These are phyloP conservation scores for Brachylomia viminalis DNA, from an alignment of 2,888 invertebrate species.

Conservation along the genomic window DNA sequence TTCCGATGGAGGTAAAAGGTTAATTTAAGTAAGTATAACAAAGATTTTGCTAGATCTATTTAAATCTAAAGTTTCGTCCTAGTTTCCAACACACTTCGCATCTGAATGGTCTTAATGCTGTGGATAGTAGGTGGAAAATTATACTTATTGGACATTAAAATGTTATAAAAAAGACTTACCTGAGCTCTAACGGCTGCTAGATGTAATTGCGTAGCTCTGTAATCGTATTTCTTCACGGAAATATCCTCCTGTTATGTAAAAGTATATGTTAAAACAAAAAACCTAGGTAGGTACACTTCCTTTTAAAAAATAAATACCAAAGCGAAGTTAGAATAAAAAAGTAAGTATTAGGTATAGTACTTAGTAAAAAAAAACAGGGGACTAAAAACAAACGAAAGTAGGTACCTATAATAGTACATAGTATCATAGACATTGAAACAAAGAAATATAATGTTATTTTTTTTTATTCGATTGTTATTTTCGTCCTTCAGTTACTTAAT, in stretches of 20 bases:
- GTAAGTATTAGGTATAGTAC: background rate
- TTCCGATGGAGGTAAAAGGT: background rate
- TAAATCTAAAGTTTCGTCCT: background rate
- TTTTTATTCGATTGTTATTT: background rate
- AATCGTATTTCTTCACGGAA: slow-evolving; percentile 97
- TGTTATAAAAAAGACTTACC: slow-evolving; percentile 90
- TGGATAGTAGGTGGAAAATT: background rate
- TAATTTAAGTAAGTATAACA: background rate
- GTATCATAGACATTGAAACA: background rate
- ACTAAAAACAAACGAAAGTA: background rate
- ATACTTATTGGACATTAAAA: background rate
- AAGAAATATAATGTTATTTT: background rate
- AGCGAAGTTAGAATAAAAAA: background rate
- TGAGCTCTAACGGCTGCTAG: slow-evolving; percentile 97
- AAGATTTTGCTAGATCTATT: background rate
- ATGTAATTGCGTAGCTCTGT: slow-evolving; percentile 97
- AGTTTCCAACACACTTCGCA: slow-evolving; percentile 13
- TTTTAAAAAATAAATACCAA: background rate
- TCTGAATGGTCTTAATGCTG: no score
- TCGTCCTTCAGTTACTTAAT: background rate
- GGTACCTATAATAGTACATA: no score
- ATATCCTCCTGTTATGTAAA: slow-evolving; percentile 94
- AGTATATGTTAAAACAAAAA: slow-evolving; percentile 11
- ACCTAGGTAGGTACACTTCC: background rate
- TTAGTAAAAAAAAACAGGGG: background rate